Evolutionary conservation across 2,113 vertebrate genomes (phyloP), one percentile per base, ranked within the genome.

Genomic region (Carollia perspicillata): DNA sequence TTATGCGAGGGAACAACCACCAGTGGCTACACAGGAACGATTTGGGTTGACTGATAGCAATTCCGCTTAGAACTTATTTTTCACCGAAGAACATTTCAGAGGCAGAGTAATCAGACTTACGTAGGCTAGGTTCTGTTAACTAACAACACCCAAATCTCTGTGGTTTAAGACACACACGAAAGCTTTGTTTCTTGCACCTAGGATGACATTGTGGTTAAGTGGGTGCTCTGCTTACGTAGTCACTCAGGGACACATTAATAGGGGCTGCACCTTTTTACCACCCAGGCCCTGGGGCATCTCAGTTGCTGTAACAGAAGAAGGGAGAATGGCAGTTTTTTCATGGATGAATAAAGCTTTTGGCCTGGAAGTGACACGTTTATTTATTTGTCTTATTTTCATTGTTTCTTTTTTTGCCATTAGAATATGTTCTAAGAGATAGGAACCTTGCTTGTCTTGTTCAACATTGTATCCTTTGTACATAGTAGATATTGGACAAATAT

Each of bases 51-150:
- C 33, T 44, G 79, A 63, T 6, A 79, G 66, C 23, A 55, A 55
- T 14, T 90, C 37, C 65, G 37, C 69, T 90, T 94, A 58, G 63
- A 97, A 84, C 30, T 96, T 63, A 72, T 33, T 93, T 89, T 96
- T 78, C 44, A 83, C 1, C 33, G 37, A 49, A 89, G 55, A 88
- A 71, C 6, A 72, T 33, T 84, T 96, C 71, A 33, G 51, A 86
- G 26, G 49, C 14, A 40, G 58, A 74, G 75, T 63, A 42, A 90
- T 84, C 44, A 88, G 66, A 85, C 7, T 4, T 88, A 58, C 17
- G 3, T 18, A 89, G 74, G 42, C 16, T 51, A 8, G 18, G 5
- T 44, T 93, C 33, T 68, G 2, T 72, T 65, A 77, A 79, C 28
- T 51, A 84, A 78, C 13, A 78, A 60, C 14, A 8, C 23, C 49